Evolutionary conservation across 2,113 vertebrate species (phyloP).

Genomic region (Thalassoma bifasciatum): DNA sequence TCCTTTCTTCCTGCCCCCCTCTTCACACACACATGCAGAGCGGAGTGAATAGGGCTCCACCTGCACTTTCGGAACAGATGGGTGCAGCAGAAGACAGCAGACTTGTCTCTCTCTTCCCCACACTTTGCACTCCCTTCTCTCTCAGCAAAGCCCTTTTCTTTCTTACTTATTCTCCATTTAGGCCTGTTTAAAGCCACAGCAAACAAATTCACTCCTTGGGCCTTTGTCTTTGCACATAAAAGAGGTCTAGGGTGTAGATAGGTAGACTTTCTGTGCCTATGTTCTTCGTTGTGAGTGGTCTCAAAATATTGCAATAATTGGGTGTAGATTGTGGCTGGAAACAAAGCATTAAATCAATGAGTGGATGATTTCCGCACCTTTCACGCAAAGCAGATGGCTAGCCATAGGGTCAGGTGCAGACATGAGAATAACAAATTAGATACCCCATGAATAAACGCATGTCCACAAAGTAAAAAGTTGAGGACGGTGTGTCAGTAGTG

Average conservation of each 20-base stretch:
- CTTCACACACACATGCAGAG: constrained; percentile 67
- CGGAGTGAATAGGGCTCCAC: constrained; percentile 84
- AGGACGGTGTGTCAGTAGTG: constrained; percentile 7
- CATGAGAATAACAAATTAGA: constrained; percentile 75
- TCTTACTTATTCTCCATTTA: constrained; percentile 48
- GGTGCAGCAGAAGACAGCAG: constrained; percentile 82
- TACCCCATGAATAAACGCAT: constrained; percentile 44
- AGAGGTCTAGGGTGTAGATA: constrained; percentile 22
- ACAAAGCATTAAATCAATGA: constrained; percentile 60
- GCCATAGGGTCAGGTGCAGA: constrained; percentile 76
- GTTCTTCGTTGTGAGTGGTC: constrained; percentile 20
- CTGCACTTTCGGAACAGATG: constrained; percentile 86
- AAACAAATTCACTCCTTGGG: constrained; percentile 54
- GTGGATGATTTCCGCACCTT: constrained; percentile 43
- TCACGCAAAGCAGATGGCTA: constrained; percentile 72
- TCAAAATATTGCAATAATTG: constrained; percentile 46
- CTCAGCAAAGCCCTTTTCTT: constrained; percentile 55
- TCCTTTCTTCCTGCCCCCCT: constrained; percentile 77
- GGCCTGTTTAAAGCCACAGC: constrained; percentile 48
- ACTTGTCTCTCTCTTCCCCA: constrained; percentile 72
- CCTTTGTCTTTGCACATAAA: constrained; percentile 71
- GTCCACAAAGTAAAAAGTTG: constrained; percentile 31
- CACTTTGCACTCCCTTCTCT: constrained; percentile 63
- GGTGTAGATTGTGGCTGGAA: constrained; percentile 30
- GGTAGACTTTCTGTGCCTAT: constrained; percentile 33